phyloP scores from a whole-genome alignment of 2,113 vertebrate species.

The Albula goreensis region DNA sequence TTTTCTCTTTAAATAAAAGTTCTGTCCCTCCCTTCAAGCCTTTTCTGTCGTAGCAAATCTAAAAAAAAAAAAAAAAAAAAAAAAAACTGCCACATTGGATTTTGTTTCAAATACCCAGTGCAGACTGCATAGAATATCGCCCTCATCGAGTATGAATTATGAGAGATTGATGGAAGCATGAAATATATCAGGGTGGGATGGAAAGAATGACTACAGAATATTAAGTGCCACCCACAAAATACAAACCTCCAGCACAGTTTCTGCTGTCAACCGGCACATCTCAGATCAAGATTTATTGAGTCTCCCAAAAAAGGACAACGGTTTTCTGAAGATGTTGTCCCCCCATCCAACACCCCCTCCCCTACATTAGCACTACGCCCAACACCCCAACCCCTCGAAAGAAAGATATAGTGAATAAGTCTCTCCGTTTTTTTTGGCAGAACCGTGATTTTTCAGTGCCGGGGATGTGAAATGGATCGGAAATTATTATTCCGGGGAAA shows the following conservation, averaged over 20 bases:
- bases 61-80: too few species aligned
- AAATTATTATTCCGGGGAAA: slow-evolving; percentile 26
- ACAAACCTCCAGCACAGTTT: slow-evolving; percentile 23
- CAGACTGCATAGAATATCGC: background rate
- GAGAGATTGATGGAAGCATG: slow-evolving; percentile 31
- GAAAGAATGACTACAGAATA: background rate
- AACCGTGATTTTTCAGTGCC: background rate
- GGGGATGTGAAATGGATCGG: background rate
- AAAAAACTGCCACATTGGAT: background rate
- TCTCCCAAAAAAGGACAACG: slow-evolving; percentile 1
- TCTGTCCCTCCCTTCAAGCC: too few species aligned
- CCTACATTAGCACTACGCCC: background rate
- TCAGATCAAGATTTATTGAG: background rate
- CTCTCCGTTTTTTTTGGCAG: background rate
- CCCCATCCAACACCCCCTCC: background rate
- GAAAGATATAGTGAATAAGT: slow-evolving; percentile 4
- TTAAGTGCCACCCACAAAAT: slow-evolving; percentile 22
- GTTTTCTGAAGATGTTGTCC: background rate
- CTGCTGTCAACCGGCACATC: slow-evolving; percentile 20
- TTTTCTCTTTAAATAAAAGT: too few species aligned
- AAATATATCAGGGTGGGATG: slow-evolving; percentile 23
- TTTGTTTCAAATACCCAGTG: background rate
- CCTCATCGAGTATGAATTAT: slow-evolving; percentile 30
- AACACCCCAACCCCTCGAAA: background rate
- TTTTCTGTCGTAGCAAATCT: too few species aligned